Evolutionary conservation across 2,888 invertebrate genomes (phyloP).

Genomic region (Himalopsyche japonica): DNA sequence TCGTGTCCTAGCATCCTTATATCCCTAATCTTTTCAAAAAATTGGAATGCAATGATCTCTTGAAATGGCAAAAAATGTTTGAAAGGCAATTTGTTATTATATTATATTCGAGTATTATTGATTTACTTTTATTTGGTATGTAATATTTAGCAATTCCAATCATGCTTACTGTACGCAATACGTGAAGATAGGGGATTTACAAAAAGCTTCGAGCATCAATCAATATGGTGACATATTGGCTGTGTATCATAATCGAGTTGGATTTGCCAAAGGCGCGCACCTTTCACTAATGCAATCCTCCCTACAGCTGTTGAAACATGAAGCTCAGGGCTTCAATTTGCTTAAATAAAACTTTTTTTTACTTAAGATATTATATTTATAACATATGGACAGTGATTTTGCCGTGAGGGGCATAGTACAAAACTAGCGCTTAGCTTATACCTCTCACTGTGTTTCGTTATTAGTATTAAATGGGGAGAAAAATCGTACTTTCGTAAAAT

Average conservation of each 20-base stretch:
- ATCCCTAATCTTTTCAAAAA: no score
- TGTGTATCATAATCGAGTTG: slow-evolving; percentile 9
- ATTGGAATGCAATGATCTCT: no score
- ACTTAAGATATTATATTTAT: no score
- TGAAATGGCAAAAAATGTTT: not conserved
- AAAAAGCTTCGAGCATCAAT: not conserved
- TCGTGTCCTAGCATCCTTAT: no score
- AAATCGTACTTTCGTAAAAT: no score
- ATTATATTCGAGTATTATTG: not conserved
- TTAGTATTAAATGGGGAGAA: no score
- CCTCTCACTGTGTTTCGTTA: no score
- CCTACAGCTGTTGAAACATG: not conserved
- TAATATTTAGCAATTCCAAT: not conserved
- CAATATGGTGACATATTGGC: slow-evolving; percentile 8
- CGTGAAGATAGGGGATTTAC: not conserved
- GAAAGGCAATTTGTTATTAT: not conserved
- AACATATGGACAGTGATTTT: no score
- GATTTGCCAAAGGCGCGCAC: not conserved
- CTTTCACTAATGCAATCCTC: not conserved
- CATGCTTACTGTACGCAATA: not conserved
- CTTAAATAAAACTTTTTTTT: no score
- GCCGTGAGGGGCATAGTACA: no score
- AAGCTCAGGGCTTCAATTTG: not conserved
- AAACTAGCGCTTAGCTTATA: no score
- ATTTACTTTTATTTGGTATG: not conserved